A percentile compares a stretch with the other conserved stretches of the same genome.
phyloP scores from a whole-genome alignment of 2,797 vertebrate species.

The Bradypodion pumilum region DNA sequence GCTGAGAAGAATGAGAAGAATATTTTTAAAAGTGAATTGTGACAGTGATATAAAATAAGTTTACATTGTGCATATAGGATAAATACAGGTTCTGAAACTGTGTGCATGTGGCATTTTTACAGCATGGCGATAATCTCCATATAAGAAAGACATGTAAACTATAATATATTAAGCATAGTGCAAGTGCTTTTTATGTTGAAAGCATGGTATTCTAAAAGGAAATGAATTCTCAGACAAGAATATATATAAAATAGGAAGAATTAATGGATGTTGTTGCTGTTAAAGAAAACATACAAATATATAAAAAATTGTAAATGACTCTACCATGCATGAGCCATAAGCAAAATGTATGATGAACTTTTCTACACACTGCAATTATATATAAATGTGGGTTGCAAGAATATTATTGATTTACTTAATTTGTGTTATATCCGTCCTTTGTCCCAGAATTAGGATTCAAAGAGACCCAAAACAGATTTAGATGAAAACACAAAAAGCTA shows the following conservation, averaged over 20 bases:
- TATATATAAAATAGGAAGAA: constrained; percentile 2
- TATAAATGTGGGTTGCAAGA: neutral
- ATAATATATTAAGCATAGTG: neutral
- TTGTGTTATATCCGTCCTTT: no score
- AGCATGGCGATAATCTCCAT: neutral
- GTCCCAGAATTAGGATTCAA: no score
- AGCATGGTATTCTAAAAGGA: neutral
- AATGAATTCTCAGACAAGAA: neutral
- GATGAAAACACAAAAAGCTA: no score
- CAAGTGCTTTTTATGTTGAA: neutral
- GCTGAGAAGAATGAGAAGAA: constrained; percentile 74
- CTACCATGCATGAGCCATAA: neutral
- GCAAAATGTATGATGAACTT: neutral
- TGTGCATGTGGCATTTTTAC: neutral
- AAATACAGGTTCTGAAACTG: neutral
- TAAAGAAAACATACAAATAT: neutral
- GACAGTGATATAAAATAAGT: neutral
- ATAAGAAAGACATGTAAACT: neutral
- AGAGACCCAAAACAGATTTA: no score
- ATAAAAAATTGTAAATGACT: neutral
- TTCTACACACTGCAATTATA: neutral
- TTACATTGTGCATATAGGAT: neutral
- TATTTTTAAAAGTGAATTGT: constrained; percentile 20
- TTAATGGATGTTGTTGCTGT: neutral
- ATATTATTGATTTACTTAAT: no score